phyloP scores from a whole-genome alignment of 2,113 vertebrate species.

The Labrus mixtus region DNA sequence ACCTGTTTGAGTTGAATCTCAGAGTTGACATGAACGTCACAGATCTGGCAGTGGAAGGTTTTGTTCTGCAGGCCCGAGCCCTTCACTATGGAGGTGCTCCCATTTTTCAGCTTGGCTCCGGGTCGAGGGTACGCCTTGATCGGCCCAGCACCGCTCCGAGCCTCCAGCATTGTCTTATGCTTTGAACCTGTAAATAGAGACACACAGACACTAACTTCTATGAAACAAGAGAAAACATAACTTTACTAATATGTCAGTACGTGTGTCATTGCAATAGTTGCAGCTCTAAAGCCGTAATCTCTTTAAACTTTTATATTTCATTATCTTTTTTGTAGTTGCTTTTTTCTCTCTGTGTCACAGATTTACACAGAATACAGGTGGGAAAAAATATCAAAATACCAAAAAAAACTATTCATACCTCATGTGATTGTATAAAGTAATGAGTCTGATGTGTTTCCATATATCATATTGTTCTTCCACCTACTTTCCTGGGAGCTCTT shows the following conservation, averaged over 20 bases:
- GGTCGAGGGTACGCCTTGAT: constrained; percentile 96
- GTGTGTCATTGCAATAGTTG: too few species aligned
- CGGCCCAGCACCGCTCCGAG: constrained; percentile 93
- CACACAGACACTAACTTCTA: background rate
- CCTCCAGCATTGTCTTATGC: constrained; percentile 98
- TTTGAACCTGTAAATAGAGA: constrained; percentile 88
- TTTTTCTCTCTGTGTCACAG: background rate
- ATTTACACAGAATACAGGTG: background rate
- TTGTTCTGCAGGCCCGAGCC: constrained; percentile 97
- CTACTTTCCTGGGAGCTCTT: too few species aligned
- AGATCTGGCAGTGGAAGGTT: constrained; percentile 98
- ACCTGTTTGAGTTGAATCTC: constrained; percentile 99
- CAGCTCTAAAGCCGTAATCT: too few species aligned
- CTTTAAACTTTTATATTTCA: background rate
- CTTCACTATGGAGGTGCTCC: constrained; percentile 81
- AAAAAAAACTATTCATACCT: background rate
- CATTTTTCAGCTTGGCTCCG: constrained; percentile 91
- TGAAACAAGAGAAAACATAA: background rate
- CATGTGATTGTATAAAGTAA: background rate
- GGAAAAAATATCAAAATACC: background rate
- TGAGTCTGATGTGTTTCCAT: background rate
- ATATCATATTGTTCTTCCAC: background rate
- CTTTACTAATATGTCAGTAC: too few species aligned
- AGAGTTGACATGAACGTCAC: constrained; percentile 97
- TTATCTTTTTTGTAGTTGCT: background rate